phyloP scores from a whole-genome alignment of 2,888 invertebrate genomes.

The Aporophyla nigra region DNA sequence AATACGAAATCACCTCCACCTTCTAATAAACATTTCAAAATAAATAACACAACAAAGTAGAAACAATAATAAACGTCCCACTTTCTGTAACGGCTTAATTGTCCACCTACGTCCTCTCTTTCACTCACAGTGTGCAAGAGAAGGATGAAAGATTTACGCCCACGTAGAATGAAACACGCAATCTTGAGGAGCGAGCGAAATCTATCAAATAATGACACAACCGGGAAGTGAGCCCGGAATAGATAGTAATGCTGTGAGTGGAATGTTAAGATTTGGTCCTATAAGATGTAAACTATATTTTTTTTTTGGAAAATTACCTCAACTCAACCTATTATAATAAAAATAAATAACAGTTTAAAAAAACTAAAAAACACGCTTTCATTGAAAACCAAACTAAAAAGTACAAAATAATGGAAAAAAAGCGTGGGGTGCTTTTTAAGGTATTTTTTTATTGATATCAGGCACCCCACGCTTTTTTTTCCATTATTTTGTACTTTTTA shows the following conservation, averaged over 20 bases:
- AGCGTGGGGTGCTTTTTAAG: too few relatives aligned
- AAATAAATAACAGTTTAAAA: too few relatives aligned
- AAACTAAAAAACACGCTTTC: too few relatives aligned
- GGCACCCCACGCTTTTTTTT: too few relatives aligned
- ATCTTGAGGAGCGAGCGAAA: conserved; percentile 66
- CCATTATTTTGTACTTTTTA: too few relatives aligned
- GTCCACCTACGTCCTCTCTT: conserved; percentile 50
- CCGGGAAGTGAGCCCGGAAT: conserved; percentile 65
- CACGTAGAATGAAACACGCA: conserved; percentile 66
- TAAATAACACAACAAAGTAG: conserved; percentile 56
- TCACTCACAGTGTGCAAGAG: conserved; percentile 36
- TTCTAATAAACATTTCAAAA: conserved; percentile 53
- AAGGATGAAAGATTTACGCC: conserved; percentile 62
- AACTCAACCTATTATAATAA: too few relatives aligned
- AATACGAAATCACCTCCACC: conserved; percentile 33
- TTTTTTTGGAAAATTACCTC: too few relatives aligned
- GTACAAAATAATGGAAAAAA: too few relatives aligned
- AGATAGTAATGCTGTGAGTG: conserved; percentile 44
- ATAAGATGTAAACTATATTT: too few relatives aligned
- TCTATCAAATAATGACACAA: conserved; percentile 68
- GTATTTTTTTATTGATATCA: too few relatives aligned
- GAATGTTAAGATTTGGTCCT: conserved; percentile 22
- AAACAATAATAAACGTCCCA: conserved; percentile 68
- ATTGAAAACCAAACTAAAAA: too few relatives aligned
- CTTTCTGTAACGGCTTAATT: conserved; percentile 66